Conservation (phyloP, 2,888 invertebrate genomes). For the Morinoia aosen region DNA sequence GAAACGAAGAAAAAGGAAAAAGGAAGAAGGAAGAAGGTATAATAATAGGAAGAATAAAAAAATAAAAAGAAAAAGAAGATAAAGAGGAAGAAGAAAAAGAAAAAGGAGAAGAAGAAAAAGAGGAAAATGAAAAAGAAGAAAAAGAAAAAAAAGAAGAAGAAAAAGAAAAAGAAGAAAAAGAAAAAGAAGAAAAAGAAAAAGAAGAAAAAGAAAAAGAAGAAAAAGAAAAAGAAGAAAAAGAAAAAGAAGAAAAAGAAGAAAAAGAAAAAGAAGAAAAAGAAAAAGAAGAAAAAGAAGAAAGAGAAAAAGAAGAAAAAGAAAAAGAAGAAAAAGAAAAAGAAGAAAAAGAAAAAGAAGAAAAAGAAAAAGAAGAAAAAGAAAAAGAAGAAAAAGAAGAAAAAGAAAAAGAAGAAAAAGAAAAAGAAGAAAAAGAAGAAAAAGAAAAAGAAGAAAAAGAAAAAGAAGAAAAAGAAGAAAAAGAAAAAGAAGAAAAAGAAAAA, state of each 20-base stretch:
- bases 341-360: no score
- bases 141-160: neutral
- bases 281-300: neutral
- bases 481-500: neutral
- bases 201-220: neutral
- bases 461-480: slow-evolving; percentile 12
- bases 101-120: neutral
- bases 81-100: neutral
- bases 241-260: slow-evolving; percentile 13
- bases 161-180: neutral
- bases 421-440: neutral
- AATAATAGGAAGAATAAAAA: neutral
- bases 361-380: neutral
- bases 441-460: neutral
- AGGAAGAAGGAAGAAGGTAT: no score
- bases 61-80: neutral
- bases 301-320: neutral
- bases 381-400: neutral
- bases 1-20: no score
- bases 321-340: neutral
- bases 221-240: neutral
- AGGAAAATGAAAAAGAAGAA: no score
- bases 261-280: neutral
- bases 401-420: neutral
- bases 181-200: neutral